Base-by-base conservation (phyloP, 2,113 vertebrate genomes). In the Sturnira hondurensis region DNA sequence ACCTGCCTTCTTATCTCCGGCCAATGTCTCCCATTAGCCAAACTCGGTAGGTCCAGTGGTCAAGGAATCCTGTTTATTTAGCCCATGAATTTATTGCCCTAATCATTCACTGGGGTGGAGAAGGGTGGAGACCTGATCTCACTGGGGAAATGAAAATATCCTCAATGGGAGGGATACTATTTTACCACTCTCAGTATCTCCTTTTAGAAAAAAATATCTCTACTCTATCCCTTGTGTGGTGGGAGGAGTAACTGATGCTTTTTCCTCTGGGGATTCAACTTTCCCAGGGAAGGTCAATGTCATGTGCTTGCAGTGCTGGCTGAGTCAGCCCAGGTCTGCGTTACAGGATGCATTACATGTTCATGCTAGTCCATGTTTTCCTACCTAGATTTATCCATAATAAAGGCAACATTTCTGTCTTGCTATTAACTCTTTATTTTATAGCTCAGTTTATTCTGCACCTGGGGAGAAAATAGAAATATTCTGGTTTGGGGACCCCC, bases 401-500 rank as follows among this genome's bases (percentile, higher is more conserved):
- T 43, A 86, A 73, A 47, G 11, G 1, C n/a, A 33, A 41, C 33
- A 28, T 31, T 67, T 63, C 65, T 4, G 3, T 7, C 61, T 78
- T 65, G 13, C n/a, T 20, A 58, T 58, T 71, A 71, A 36, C 9
- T 38, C 3, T 4, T 83, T 52, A 68, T 70, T 77, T 38, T 28
- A 8, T 41, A 63, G 11, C 36, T 82, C 41, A n/a, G 22, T 4
- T 68, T 84, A 13, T 19, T 91, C 4, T 81, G 5, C 4, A 9
- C 43, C 22, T 45, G 11, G 15, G 11, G 26, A 58, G 15, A 74
- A 56, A 73, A 54, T 22, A 63, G 20, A 47, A 22, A 36, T n/a
- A 26, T 4, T 31, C 56, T 65, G 2, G 43, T 19, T 6, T 58
- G 16, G 5, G 2, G 1, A 33, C 0, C 10, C 10, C 24, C 1